These are phyloP conservation scores for Syngnathus rostellatus DNA, from an alignment of 2,797 vertebrate species.

Conservation along the genomic window DNA sequence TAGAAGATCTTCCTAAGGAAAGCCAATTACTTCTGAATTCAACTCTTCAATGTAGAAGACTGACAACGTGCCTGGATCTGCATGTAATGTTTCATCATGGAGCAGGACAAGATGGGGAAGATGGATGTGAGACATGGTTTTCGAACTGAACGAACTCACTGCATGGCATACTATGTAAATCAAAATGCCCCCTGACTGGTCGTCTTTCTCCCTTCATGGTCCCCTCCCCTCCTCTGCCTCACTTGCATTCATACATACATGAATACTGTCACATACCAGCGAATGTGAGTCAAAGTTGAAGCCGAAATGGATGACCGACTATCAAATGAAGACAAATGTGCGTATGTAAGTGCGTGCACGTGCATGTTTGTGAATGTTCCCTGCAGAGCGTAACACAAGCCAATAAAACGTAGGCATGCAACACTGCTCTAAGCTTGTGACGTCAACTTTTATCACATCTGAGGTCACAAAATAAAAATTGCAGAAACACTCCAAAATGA, in stretches of 20 bases:
- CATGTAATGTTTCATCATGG: slow-evolving; percentile 40
- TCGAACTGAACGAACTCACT: slow-evolving; percentile 51
- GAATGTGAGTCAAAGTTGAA: slow-evolving; percentile 59
- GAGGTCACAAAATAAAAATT: slow-evolving; percentile 22
- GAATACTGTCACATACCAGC: slow-evolving; percentile 43
- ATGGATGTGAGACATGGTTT: slow-evolving; percentile 28
- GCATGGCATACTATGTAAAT: slow-evolving; percentile 46
- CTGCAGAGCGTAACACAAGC: slow-evolving; percentile 47
- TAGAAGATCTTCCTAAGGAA: slow-evolving; percentile 17
- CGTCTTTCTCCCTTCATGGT: slow-evolving; percentile 30
- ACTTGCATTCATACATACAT: slow-evolving; percentile 48
- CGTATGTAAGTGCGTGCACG: background rate
- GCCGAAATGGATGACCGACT: slow-evolving; percentile 51
- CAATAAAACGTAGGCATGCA: slow-evolving; percentile 30
- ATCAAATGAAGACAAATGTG: slow-evolving; percentile 35
- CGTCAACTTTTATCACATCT: slow-evolving; percentile 25
- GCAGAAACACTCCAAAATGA: background rate
- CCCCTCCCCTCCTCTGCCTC: slow-evolving; percentile 32
- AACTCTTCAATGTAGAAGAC: slow-evolving; percentile 24
- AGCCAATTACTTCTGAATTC: slow-evolving; percentile 11
- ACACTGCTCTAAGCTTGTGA: slow-evolving; percentile 34
- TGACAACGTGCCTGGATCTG: slow-evolving; percentile 43
- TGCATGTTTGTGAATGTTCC: slow-evolving; percentile 14
- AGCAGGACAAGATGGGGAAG: slow-evolving; percentile 23
- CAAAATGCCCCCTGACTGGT: slow-evolving; percentile 40